Evolutionary conservation across 2,113 vertebrate genomes (phyloP), one percentile per base, ranked within the genome.

Genomic region (Sinocyclocheilus grahami): DNA sequence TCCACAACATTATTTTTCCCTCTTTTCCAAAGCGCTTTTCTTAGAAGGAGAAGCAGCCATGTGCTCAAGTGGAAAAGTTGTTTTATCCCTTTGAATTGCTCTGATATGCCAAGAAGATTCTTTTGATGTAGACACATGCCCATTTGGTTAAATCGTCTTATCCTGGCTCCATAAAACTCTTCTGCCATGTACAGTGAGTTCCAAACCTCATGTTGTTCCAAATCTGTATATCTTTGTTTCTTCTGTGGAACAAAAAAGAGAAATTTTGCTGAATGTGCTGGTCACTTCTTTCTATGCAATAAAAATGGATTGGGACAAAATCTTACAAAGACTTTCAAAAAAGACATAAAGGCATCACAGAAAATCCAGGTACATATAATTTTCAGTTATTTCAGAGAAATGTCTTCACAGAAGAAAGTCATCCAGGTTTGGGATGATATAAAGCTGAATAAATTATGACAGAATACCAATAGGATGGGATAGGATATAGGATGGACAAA

Each of bases 81-180:
- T 55, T 83, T 42, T 58, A 33, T 51, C 16, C 10, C 7, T 20
- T 83, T 67, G 65, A 71, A 30, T 69, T n/a, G 30, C 30, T 33
- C 30, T 33, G 30, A 33, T 33, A 71, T 51, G 62, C 62, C 82
- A 53, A 83, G 6, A 83, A 74, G 46, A 55, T 72, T 58, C 48
- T 42, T 83, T 72, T 83, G 67, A 83, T 74, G 11, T 58, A 72
- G 65, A 83, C 67, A 48, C 53, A 37, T 13, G 46, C 63, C 11
- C 9, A 39, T 33, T 83, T 83, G 69, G 42, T 71, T 72, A 72
- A 71, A 83, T 42, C 0, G 30, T 58, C 30, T 74, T 33, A 83
- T 53, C 76, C 51, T 53, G 76, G 27, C n/a, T 27, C 24, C 0
- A 78, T 55, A 55, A 30, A 51, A 30, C 27, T 55, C 39, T 14